Percentiles rank a stretch among this genome's conserved stretches.
Conservation (phyloP, 2,113 vertebrate species). For the Hiodon alosoides region DNA sequence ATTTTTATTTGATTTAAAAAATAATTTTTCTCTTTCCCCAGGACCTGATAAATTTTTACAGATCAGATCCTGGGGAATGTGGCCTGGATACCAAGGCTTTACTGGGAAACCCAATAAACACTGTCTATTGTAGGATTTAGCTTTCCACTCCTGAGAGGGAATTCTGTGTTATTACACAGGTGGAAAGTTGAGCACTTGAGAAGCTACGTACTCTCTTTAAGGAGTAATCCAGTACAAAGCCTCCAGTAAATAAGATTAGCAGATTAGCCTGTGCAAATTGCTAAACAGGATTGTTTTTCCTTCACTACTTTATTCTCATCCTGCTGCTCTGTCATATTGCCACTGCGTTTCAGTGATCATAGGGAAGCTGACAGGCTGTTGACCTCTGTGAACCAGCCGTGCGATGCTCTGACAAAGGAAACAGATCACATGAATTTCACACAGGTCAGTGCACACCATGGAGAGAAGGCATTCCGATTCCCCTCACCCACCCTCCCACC, state of each 20-base stretch:
- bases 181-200: too few species aligned
- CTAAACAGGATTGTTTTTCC: neutral
- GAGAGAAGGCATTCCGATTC: slow-evolving; percentile 43
- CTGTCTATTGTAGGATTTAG: slow-evolving; percentile 31
- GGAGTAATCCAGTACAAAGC: too few species aligned
- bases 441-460: slow-evolving; percentile 46
- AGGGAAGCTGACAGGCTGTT: neutral
- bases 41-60: too few species aligned
- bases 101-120: slow-evolving; percentile 21
- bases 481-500: neutral
- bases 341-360: neutral
- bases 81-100: slow-evolving; percentile 27
- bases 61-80: slow-evolving; percentile 38
- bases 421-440: slow-evolving; percentile 19
- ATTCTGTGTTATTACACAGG: neutral
- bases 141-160: slow-evolving; percentile 22
- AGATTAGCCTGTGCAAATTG: too few species aligned
- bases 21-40: too few species aligned
- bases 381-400: slow-evolving; percentile 14
- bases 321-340: neutral
- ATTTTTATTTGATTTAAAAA: neutral
- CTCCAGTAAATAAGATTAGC: too few species aligned
- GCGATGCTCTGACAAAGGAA: slow-evolving; percentile 27
- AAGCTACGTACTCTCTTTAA: too few species aligned
- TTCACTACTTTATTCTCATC: neutral